These are phyloP conservation scores for Strigamia transsilvanica DNA, from an alignment of 2,888 invertebrate species.

Conservation along the genomic window DNA sequence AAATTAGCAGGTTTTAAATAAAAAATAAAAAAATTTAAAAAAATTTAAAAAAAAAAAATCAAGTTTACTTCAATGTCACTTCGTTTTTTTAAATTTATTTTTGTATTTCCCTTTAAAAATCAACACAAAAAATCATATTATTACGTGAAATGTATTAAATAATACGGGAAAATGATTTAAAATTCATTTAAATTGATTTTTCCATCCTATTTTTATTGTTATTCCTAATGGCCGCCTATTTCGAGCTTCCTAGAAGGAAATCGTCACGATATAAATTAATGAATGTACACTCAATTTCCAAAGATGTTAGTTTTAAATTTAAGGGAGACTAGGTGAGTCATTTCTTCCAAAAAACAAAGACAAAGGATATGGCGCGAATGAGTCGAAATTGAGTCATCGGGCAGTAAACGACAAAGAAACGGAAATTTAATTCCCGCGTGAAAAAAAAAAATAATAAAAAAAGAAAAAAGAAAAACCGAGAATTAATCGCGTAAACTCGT, in stretches of 20 bases:
- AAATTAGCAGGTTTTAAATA: neutral
- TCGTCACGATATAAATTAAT: neutral
- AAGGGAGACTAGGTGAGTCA: neutral
- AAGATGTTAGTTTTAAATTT: too few relatives aligned
- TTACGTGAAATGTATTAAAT: too few relatives aligned
- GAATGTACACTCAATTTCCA: too few relatives aligned
- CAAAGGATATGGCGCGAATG: constrained; percentile 11
- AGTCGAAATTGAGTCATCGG: constrained; percentile 1
- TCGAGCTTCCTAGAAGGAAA: neutral
- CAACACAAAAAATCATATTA: too few relatives aligned
- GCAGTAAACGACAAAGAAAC: too few relatives aligned
- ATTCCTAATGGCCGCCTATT: too few relatives aligned
- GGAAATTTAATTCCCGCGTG: too few relatives aligned
- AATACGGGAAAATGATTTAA: too few relatives aligned
- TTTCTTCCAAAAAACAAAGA: neutral
- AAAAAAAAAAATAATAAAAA: neutral
- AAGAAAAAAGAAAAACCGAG: neutral
- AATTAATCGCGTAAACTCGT: neutral
- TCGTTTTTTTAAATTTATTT: neutral
- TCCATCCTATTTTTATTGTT: too few relatives aligned
- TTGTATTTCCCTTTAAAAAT: too few relatives aligned
- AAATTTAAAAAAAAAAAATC: neutral
- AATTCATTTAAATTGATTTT: too few relatives aligned
- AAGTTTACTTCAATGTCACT: neutral
- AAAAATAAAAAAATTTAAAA: neutral